Evolutionary conservation across 2,797 vertebrate species (phyloP).

Genomic region (Enoplosus armatus): DNA sequence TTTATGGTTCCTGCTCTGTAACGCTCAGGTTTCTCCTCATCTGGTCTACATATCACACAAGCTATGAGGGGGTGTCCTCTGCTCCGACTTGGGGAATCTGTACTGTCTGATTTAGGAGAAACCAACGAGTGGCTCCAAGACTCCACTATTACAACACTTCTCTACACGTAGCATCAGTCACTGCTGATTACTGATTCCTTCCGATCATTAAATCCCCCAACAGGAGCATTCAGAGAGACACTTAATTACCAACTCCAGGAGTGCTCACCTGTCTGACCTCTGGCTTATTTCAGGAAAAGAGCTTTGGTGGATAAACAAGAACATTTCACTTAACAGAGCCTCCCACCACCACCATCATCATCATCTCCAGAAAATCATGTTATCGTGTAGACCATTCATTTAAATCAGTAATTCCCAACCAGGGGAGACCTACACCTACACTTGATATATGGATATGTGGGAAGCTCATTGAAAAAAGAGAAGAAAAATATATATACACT

Average conservation of each 20-base stretch:
- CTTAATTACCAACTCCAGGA: neutral
- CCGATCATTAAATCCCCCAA: conserved; percentile 4
- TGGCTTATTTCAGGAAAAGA: neutral
- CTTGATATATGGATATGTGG: neutral
- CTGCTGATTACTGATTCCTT: neutral
- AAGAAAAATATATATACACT: too few relatives aligned
- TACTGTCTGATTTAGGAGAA: conserved; percentile 60
- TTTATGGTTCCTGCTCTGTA: conserved; percentile 58
- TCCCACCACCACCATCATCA: neutral
- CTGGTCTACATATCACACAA: conserved; percentile 60
- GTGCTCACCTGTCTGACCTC: conserved; percentile 16
- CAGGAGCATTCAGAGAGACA: conserved; percentile 2
- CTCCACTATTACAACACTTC: conserved; percentile 5
- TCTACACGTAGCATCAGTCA: neutral
- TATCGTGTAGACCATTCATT: neutral
- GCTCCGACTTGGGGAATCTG: conserved; percentile 32
- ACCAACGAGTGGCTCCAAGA: neutral
- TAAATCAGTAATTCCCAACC: neutral
- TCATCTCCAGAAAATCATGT: neutral
- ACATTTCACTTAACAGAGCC: neutral
- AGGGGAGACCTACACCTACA: neutral
- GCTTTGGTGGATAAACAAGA: neutral
- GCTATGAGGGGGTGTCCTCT: conserved; percentile 20
- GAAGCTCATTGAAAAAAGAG: too few relatives aligned
- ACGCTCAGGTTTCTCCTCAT: conserved; percentile 65